Base-by-base conservation (phyloP, 1,140 invertebrate species). In the Catajapyx aquilonaris region DNA sequence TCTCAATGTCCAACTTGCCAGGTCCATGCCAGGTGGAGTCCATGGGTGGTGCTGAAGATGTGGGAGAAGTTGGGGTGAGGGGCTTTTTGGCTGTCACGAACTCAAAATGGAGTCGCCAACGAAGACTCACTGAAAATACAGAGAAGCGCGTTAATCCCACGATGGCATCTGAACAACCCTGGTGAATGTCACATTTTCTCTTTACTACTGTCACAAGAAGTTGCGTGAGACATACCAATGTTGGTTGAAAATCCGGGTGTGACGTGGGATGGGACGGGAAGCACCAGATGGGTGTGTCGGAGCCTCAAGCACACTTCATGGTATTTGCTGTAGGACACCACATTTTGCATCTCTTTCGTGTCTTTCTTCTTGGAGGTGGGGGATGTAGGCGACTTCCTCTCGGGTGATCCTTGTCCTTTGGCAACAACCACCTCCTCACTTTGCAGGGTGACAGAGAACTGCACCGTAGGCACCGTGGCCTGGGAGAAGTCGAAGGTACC, bases 31-130 rank as follows among this genome's bases (percentile, higher is more conserved):
- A 88, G 38, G 69, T 69, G 20, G 57, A 57, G 25, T 64, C 65
- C n/a, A 64, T 58, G 19, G 64, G 51, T 15, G 52, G 46, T 20
- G 50, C 46, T 31, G 40, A 44, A 5, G 44, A 40, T 13, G 34
- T 32, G 1, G 34, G 32, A 5, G 37, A 33, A 1, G 42, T 38
- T 37, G 38, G 41, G 44, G 28, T 43, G 42, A 32, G 47, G 11
- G 37, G 41, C 36, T 45, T 64, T 46, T 60, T 64, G 19, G 71
- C 76, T 2, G 85, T 94, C 0, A 94, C 87, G 65, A 97, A 96
- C 56, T 96, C 88, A 61, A 97, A 95, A 59, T 95, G 90, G 16
- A 97, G 61, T 37, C 80, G 66, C 90, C 90, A 97, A 53, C 74
- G 73, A 33, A 94, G 61, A 33, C 71, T 78, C 0, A 95, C 84